phyloP scores from a whole-genome alignment of 2,113 vertebrate species.

The Bombycilla garrulus region DNA sequence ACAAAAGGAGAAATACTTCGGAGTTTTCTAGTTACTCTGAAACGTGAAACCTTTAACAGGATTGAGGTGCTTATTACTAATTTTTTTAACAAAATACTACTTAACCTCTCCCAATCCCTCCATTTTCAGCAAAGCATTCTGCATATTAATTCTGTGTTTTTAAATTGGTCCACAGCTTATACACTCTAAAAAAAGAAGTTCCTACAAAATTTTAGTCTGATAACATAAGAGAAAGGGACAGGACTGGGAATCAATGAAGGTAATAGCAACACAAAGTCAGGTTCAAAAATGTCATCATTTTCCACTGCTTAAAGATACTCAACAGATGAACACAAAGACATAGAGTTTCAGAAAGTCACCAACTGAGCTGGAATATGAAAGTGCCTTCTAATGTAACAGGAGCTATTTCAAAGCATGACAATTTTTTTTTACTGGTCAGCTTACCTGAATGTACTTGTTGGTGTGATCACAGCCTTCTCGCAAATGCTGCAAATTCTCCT shows the following conservation, averaged over 20 bases:
- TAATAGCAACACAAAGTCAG: background rate
- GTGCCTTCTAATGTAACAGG: background rate
- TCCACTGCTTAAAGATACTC: background rate
- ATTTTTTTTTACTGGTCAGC: background rate
- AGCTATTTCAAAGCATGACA: background rate
- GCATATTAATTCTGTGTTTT: background rate
- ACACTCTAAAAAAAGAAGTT: background rate
- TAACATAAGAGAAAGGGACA: background rate
- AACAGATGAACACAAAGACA: background rate
- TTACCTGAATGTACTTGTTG: slow-evolving; percentile 71
- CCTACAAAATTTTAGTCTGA: background rate
- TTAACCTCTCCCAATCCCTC: background rate
- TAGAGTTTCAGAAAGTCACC: background rate
- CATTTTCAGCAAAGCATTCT: background rate
- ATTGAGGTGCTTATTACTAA: background rate
- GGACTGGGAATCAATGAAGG: background rate
- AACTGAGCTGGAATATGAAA: background rate
- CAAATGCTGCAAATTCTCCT: slow-evolving; percentile 49
- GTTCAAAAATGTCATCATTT: background rate
- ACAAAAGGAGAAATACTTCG: background rate
- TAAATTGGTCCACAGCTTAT: background rate
- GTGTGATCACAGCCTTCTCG: slow-evolving; percentile 34
- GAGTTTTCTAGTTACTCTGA: background rate
- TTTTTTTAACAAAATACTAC: background rate
- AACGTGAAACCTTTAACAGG: background rate